A percentile compares a stretch with the other conserved stretches of the same genome.
These are phyloP conservation scores for Eustalomyia histrio DNA, from an alignment of 2,888 invertebrate species.

Conservation along the genomic window DNA sequence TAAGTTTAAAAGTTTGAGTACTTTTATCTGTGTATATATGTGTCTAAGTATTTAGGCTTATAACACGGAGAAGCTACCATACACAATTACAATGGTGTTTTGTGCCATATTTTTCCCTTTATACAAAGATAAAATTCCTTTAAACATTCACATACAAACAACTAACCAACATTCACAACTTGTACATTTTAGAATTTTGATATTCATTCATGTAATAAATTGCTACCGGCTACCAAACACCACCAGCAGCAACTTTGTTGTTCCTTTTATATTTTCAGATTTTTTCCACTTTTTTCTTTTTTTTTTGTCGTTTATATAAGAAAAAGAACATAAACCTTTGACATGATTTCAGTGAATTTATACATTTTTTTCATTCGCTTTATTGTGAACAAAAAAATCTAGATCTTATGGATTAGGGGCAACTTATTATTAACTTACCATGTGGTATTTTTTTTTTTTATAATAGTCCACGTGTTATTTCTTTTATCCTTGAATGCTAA, in stretches of 20 bases:
- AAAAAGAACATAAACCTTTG: slow-evolving; percentile 44
- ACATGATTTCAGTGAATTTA: slow-evolving; percentile 52
- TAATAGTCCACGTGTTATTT: slow-evolving; percentile 56
- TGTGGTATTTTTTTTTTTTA: slow-evolving; percentile 42
- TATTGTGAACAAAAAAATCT: slow-evolving; percentile 12
- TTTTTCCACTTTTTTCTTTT: background rate
- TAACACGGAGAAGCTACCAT: background rate
- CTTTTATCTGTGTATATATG: background rate
- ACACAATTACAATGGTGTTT: slow-evolving; percentile 35
- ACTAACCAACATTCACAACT: background rate
- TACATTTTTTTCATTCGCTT: slow-evolving; percentile 20
- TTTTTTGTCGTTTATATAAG: slow-evolving; percentile 6
- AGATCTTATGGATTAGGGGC: slow-evolving; percentile 50
- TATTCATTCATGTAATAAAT: slow-evolving; percentile 60
- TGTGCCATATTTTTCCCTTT: slow-evolving; percentile 20
- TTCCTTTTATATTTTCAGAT: slow-evolving; percentile 6
- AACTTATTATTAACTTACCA: slow-evolving; percentile 63
- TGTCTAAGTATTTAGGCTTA: background rate
- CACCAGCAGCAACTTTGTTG: slow-evolving; percentile 27
- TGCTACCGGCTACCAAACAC: slow-evolving; percentile 43
- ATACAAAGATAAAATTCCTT: slow-evolving; percentile 52
- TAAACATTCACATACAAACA: slow-evolving; percentile 31
- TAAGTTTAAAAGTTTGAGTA: background rate
- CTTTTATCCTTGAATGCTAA: slow-evolving; percentile 62
- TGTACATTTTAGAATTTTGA: slow-evolving; percentile 25